phyloP scores from a whole-genome alignment of 2,888 invertebrate genomes.

The Digitonthophagus gazella region DNA sequence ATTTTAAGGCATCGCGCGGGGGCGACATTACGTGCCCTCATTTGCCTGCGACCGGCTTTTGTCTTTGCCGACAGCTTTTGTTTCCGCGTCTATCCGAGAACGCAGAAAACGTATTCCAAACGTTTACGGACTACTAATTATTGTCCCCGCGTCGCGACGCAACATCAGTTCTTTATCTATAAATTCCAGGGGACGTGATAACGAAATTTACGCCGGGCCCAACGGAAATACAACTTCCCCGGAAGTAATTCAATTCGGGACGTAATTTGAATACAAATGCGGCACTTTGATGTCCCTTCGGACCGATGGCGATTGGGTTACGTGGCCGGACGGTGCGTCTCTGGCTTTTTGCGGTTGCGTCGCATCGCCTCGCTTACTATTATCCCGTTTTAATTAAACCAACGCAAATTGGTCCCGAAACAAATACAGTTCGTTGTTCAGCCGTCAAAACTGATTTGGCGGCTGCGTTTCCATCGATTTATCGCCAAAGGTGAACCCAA shows the following conservation, averaged over 20 bases:
- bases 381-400: background rate
- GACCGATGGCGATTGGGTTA: background rate
- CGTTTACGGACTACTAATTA: background rate
- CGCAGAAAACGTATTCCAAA: background rate
- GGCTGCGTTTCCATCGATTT: background rate
- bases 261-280: constrained; percentile 16
- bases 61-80: background rate
- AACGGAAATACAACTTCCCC: background rate
- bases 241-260: constrained; percentile 14
- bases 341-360: background rate
- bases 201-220: background rate
- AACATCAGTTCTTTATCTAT: constrained; percentile 6
- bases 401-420: background rate
- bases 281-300: background rate
- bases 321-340: background rate
- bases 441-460: background rate
- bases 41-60: background rate
- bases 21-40: background rate
- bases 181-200: constrained; percentile 2
- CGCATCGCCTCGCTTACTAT: background rate
- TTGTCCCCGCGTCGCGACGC: background rate
- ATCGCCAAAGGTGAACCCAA: background rate
- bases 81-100: background rate
- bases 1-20: background rate
- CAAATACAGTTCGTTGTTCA: background rate